Base-by-base conservation (phyloP, 2,797 vertebrate species). In the Pelobates cultripes region DNA sequence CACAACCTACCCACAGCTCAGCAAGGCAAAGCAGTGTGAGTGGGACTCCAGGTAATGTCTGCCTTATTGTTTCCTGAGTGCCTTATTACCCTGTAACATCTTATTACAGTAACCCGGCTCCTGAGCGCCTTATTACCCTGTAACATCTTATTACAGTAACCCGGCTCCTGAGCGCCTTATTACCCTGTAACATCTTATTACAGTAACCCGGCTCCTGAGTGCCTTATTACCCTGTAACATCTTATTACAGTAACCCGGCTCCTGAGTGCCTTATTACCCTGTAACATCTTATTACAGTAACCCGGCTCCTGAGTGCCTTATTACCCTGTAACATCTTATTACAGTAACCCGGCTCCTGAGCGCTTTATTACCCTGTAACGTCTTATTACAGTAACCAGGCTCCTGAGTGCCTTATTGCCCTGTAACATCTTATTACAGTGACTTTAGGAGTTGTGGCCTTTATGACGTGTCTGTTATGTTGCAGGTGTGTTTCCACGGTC, bases 21-120 rank as follows among this genome's bases (percentile, higher is more conserved):
- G 92, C 60, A 44, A 89, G 7, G 87, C 86, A 81, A 94, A 94
- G 86, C 88, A 91, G 86, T 94, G 89, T 0, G 95, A 96, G 88
- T 95, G 94, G 94, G 92, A 96, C 91, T 96, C 95, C 86, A 95
- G 95, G 95, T 96, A 91, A 73, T 43, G 14, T 0, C 51, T 42
- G 12, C 72, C 53, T 74, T 61, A 74, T 74, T 61, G 40, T 9
- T 40, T 7, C 43, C 75, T 70, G 60, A 80, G 55, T 41, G 17
- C 75, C 15, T 55, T 70, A 69, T 79, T 81, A 57, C 64, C 72
- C 69, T n/a, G 64, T 67, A 76, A 53, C 8, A 71, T 66, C 69
- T 55, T 82, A 72, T 77, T 72, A 77, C 60, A 70, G 78, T 74
- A 66, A 64, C 73, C 79, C 64, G 43, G 68, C 57, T 47, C 57